Evolutionary conservation across 2,888 invertebrate genomes (phyloP), one percentile per base, ranked within the genome.

Genomic region (Acanthococcus lagerstroemiae): DNA sequence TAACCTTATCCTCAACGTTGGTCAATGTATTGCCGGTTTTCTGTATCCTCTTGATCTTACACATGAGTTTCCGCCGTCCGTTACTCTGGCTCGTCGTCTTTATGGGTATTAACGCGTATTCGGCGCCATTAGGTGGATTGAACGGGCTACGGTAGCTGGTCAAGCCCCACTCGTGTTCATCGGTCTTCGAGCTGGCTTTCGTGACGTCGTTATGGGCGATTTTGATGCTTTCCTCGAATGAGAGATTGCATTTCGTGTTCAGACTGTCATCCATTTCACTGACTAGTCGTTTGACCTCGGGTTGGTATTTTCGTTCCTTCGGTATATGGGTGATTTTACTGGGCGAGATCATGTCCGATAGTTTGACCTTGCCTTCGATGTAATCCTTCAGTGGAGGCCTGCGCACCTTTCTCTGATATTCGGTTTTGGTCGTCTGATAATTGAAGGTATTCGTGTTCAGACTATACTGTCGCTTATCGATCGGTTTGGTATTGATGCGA

Each of bases 331-430:
- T 63, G 9, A 63, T 63, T 52, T 63, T 63, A 52, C 63, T 63
- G 1, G 63, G 63, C 24, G 63, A 63, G 30, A 63, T 63, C 63
- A 63, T 63, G 24, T 63, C 63, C 27, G 52, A 63, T 3, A 63
- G 52, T 44, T 63, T 63, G 6, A 63, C 63, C 12, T 63, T 63
- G 19, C 63, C 63, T 52, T 63, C 63, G 54, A 63, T 63, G 63
- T 63, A 63, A 15, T 63, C 63, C 19, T 63, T 63, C 17, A 63
- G n/a, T 9, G 63, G 63, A 63, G 63, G 63, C 54, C 63, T 24
- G 15, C 63, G 50, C 19, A 44, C 54, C 37, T 63, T 63, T 21
- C 52, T 52, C 22, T 63, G 63, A 30, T 63, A 63, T 50, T 63
- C 63, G 22, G 63, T 52, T 22, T 52, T 50, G 17, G 54, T 26